Conservation (phyloP, 2,113 vertebrate species). For the Thalassoma bifasciatum region DNA sequence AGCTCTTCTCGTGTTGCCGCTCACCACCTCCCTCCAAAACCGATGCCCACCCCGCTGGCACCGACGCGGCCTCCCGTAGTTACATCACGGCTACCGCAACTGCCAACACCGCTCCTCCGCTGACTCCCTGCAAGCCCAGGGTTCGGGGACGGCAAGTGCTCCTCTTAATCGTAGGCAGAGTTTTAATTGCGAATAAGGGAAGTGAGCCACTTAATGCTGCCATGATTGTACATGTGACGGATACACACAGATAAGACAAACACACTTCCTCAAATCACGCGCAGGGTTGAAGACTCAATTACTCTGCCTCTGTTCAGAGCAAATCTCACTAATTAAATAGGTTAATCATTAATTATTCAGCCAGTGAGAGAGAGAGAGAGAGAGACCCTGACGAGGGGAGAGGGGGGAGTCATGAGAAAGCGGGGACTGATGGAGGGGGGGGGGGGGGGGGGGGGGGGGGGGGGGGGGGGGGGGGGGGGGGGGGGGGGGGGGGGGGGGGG, state of each 20-base stretch:
- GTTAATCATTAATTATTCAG: constrained; percentile 83
- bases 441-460: too few relatives aligned
- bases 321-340: constrained; percentile 85
- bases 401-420: constrained; percentile 10
- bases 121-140: constrained; percentile 5
- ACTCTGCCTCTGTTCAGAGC: constrained; percentile 74
- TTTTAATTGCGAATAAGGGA: not conserved
- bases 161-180: constrained; percentile 12
- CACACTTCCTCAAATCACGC: constrained; percentile 1
- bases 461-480: too few relatives aligned
- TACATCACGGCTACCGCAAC: not conserved
- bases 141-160: not conserved
- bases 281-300: constrained; percentile 71
- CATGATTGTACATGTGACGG: not conserved
- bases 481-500: too few relatives aligned
- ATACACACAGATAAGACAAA: constrained; percentile 23
- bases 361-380: constrained; percentile 49
- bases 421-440: constrained; percentile 5
- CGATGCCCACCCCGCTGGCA: constrained; percentile 33
- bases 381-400: constrained; percentile 47
- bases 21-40: not conserved
- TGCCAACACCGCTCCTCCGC: constrained; percentile 14
- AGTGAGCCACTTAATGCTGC: constrained; percentile 26
- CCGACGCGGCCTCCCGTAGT: constrained; percentile 10
- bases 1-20: not conserved